Base-by-base conservation (phyloP, 2,113 vertebrate species). In the Mugil cephalus region DNA sequence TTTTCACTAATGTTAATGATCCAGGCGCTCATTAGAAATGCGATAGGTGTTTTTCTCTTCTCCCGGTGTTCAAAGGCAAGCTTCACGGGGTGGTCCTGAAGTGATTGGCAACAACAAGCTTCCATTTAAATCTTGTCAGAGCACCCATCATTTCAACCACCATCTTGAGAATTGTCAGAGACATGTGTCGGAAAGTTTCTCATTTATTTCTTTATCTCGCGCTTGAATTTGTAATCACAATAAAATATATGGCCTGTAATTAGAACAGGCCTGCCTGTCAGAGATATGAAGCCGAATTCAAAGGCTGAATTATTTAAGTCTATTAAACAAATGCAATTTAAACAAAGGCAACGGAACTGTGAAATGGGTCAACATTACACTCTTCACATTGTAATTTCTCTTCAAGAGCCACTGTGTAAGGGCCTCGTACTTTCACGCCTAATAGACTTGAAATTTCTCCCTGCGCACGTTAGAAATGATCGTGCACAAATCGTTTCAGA, bases 1-100 rank as follows among this genome's bases (percentile, higher is more conserved):
- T 93, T 93, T 87, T 80, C 69, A 73, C 71, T 85, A 84, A 92
- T 91, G 89, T 76, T 89, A 90, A 91, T 90, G 88, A 91, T 85
- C 82, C 50, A 40, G 65, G 61, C 79, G 55, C 84, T 93, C 82
- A 91, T 93, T 90, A 92, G 80, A 56, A 61, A 76, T 55, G 69
- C 73, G 83, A 86, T 86, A 78, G 76, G 85, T 90, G 74, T 91
- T 83, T 92, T 90, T 82, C 30, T 55, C 62, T 74, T 55, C 68
- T 68, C 18, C 18, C 5, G 5, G 18, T 68, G 50, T 61, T 80
- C 35, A 72, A 75, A 86, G 53, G 73, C 51, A 30, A 64, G 82
- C 82, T 74, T 84, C 66, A 69, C 79, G 61, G 45, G 58, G 63
- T 53, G 34, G 52, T 47, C 42, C 39, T 71, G 45, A 74, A 74